Evolutionary conservation across 1,140 invertebrate species (phyloP).

Genomic region (Mya arenaria): DNA sequence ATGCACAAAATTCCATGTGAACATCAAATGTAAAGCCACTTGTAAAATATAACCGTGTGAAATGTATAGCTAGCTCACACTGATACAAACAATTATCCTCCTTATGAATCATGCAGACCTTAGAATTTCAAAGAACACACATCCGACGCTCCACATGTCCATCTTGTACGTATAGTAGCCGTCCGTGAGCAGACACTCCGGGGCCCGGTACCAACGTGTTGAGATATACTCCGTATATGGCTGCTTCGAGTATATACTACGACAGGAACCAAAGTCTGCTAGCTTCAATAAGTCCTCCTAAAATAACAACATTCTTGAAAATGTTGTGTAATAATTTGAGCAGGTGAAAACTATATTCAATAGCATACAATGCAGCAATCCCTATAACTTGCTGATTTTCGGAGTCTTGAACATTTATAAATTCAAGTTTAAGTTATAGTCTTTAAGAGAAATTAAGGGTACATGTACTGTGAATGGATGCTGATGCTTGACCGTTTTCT

Average conservation of each 20-base stretch:
- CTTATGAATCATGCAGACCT: constrained; percentile 80
- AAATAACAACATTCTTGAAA: constrained; percentile 21
- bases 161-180: constrained; percentile 87
- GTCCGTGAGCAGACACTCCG: constrained; percentile 86
- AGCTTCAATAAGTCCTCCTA: constrained; percentile 85
- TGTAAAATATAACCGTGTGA: too few species aligned
- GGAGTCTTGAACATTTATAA: neutral
- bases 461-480: too few species aligned
- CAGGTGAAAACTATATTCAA: too few species aligned
- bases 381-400: too few species aligned
- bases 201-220: constrained; percentile 87
- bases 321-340: neutral
- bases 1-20: too few species aligned
- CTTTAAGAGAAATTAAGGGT: too few species aligned
- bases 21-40: too few species aligned
- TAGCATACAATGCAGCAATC: too few species aligned
- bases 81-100: too few species aligned
- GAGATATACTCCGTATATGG: constrained; percentile 89
- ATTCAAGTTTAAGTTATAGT: too few species aligned
- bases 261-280: constrained; percentile 85
- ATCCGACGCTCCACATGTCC: constrained; percentile 88
- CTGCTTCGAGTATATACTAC: constrained; percentile 83
- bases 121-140: constrained; percentile 87
- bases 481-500: too few species aligned
- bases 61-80: too few species aligned